These are phyloP conservation scores for Pollachius pollachius DNA, from an alignment of 2,113 vertebrate genomes.

Conservation along the genomic window DNA sequence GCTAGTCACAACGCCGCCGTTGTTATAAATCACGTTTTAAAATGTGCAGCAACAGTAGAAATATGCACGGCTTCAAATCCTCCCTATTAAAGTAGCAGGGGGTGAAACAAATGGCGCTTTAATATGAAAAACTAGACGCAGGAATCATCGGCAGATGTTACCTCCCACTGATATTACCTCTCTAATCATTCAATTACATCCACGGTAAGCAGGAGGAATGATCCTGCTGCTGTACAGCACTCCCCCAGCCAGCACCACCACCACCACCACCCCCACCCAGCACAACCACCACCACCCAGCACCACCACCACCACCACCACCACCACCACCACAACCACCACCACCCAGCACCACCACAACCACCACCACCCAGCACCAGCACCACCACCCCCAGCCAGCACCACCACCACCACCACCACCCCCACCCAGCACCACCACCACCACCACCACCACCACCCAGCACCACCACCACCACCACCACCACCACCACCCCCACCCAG, in stretches of 20 bases:
- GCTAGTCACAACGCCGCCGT: too few species aligned
- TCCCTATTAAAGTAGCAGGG: neutral
- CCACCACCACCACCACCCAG: too few species aligned
- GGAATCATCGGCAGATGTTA: constrained; percentile 2
- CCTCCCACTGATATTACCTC: neutral
- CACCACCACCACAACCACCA: too few species aligned
- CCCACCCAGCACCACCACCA: too few species aligned
- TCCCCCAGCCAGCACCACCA: neutral
- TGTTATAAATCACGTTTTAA: neutral
- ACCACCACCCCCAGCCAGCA: too few species aligned
- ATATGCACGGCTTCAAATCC: neutral
- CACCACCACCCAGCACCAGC: too few species aligned
- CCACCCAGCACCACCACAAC: too few species aligned
- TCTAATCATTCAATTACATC: constrained; percentile 9
- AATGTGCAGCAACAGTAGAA: neutral
- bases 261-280: too few species aligned
- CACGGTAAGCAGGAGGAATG: constrained; percentile 3
- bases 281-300: too few species aligned
- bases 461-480: too few species aligned
- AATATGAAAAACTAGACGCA: neutral
- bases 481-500: too few species aligned
- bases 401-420: too few species aligned
- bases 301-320: neutral
- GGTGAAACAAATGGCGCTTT: neutral
- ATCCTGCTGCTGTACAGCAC: neutral